Evolutionary conservation across 1,140 invertebrate species (phyloP).

Genomic region (Thrips palmi): DNA sequence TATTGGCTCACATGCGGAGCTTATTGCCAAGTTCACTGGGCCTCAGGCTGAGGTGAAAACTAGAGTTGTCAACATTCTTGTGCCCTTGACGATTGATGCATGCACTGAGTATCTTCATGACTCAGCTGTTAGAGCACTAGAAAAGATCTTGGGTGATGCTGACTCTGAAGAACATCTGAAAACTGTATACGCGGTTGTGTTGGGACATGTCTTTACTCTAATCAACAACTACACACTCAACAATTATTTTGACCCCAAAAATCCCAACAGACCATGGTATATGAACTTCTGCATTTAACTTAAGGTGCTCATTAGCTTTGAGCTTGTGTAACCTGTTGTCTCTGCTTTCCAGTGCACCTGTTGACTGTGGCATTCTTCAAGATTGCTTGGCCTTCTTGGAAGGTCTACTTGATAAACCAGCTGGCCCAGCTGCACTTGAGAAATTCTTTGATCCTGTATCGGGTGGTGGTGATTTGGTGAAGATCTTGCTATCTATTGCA

Average conservation of each 20-base stretch:
- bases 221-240: conserved; percentile 41
- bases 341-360: conserved; percentile 24
- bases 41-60: no score
- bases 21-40: neutral
- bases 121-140: conserved; percentile 31
- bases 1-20: conserved; percentile 5
- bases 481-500: conserved; percentile 54
- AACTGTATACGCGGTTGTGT: conserved; percentile 39
- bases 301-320: no score
- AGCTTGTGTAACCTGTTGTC: no score
- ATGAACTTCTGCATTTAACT: no score
- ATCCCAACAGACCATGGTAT: no score
- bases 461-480: conserved; percentile 38
- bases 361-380: conserved; percentile 47
- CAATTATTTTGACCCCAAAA: no score
- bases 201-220: conserved; percentile 49
- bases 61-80: conserved; percentile 37
- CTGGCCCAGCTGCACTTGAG: conserved; percentile 61
- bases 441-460: conserved; percentile 46
- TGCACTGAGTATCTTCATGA: conserved; percentile 52
- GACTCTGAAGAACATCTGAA: conserved; percentile 40
- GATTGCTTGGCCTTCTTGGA: conserved; percentile 67
- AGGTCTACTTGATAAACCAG: conserved; percentile 55
- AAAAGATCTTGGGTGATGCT: conserved; percentile 40
- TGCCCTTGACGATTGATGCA: conserved; percentile 53